These are phyloP conservation scores for Talpa occidentalis DNA, from an alignment of 2,113 vertebrate genomes.

Conservation along the genomic window DNA sequence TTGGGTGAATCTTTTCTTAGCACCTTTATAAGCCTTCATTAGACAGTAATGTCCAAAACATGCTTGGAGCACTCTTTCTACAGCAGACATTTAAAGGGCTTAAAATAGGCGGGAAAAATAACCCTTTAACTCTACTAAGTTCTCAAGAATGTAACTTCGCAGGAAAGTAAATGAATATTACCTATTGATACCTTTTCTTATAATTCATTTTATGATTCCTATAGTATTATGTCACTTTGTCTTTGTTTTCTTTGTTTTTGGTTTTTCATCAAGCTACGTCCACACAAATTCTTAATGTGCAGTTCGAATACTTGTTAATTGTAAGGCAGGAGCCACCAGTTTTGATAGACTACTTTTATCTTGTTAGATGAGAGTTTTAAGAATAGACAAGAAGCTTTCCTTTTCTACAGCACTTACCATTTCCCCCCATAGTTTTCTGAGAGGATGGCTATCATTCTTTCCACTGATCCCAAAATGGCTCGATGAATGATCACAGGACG, in stretches of 20 bases:
- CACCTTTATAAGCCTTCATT: not conserved
- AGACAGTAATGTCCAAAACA: not conserved
- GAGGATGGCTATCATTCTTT: conserved; percentile 97
- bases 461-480: conserved; percentile 95
- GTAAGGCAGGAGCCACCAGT: not conserved
- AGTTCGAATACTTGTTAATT: not conserved
- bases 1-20: not conserved
- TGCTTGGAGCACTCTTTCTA: not conserved
- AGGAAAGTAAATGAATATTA: not conserved
- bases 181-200: no score
- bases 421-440: conserved; percentile 96
- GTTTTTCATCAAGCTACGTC: not conserved
- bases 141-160: not conserved
- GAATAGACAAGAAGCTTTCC: not conserved
- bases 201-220: no score
- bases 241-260: not conserved
- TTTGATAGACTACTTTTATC: not conserved
- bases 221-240: not conserved
- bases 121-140: not conserved
- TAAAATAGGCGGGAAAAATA: not conserved
- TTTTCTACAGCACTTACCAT: conserved; percentile 87
- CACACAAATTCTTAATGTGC: not conserved
- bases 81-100: not conserved
- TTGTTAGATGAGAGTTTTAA: not conserved
- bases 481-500: conserved; percentile 97